phyloP scores from a whole-genome alignment of 2,113 vertebrate species.

The Petroica traversi region DNA sequence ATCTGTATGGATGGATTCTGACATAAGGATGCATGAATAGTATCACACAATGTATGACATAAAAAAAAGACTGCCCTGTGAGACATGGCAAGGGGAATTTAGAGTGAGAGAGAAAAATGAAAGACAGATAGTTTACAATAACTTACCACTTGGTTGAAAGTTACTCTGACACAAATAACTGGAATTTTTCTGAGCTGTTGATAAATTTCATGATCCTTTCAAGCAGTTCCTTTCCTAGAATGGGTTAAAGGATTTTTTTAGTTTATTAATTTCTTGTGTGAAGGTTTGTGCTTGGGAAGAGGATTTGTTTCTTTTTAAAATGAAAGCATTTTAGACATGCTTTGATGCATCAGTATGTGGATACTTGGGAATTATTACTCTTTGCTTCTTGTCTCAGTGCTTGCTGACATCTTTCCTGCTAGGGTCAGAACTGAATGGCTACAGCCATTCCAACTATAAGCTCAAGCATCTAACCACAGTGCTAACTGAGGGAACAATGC shows the following conservation, averaged over 20 bases:
- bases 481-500: neutral
- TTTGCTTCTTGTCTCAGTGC: neutral
- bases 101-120: neutral
- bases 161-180: neutral
- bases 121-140: neutral
- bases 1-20: neutral
- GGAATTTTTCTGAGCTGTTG: neutral
- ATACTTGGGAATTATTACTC: neutral
- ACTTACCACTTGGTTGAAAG: neutral
- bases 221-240: neutral
- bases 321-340: neutral
- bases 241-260: neutral
- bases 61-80: neutral
- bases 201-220: neutral
- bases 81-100: neutral
- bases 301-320: neutral
- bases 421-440: neutral
- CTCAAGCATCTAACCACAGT: neutral
- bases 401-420: neutral
- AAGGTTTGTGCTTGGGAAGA: neutral
- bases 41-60: neutral
- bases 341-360: neutral
- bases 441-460: neutral
- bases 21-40: neutral
- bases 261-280: neutral